Conservation (phyloP, 1,140 invertebrate genomes). For the Platorchestia sp. region DNA sequence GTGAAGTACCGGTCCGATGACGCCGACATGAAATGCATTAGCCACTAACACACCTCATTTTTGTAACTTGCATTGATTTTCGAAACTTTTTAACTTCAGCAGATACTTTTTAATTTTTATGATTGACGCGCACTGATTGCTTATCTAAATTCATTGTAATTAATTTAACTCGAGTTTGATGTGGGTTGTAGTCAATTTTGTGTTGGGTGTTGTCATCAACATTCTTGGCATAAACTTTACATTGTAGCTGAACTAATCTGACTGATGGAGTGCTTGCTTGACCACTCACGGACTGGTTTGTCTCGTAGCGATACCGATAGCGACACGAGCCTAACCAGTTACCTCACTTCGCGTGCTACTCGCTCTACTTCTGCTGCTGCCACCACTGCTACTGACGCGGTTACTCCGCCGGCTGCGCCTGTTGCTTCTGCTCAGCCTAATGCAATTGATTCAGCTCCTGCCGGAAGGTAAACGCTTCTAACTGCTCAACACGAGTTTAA, state of each 20-base stretch:
- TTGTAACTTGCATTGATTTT: background rate
- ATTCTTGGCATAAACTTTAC: background rate
- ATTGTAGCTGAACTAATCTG: background rate
- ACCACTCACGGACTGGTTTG: slow-evolving; percentile 58
- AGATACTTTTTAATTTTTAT: background rate
- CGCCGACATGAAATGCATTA: slow-evolving; percentile 23
- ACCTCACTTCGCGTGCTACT: slow-evolving; percentile 64
- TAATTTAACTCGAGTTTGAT: background rate
- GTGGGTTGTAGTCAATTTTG: background rate
- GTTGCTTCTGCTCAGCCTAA: background rate
- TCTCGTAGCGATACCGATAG: slow-evolving; percentile 66
- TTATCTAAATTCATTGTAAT: background rate
- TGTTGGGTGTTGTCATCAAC: background rate
- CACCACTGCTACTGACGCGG: slow-evolving; percentile 60
- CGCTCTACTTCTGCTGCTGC: slow-evolving; percentile 60
- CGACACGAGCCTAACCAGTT: slow-evolving; percentile 66
- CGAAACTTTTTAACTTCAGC: background rate
- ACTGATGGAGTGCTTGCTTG: slow-evolving; percentile 50
- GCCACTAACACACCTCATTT: background rate
- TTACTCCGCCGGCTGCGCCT: slow-evolving; percentile 13
- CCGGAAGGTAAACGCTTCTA: slow-evolving; percentile 1
- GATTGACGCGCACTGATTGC: background rate
- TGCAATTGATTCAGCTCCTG: background rate
- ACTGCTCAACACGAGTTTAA: background rate
- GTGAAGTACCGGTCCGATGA: slow-evolving; percentile 26